These are phyloP conservation scores for Plagodis dolabraria DNA, from an alignment of 2,888 invertebrate genomes.

Conservation along the genomic window DNA sequence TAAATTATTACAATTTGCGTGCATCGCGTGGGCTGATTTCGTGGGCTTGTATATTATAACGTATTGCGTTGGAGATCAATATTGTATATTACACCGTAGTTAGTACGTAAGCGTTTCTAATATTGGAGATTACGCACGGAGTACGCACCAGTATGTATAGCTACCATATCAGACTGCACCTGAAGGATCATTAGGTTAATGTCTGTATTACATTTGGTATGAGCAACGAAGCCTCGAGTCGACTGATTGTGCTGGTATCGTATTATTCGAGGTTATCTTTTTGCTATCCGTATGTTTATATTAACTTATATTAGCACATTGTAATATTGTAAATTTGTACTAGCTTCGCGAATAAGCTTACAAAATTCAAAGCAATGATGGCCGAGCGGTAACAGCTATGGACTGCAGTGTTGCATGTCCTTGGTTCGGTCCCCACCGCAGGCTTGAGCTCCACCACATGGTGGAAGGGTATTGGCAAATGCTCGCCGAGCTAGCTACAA, in stretches of 20 bases:
- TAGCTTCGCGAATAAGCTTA: too few relatives aligned
- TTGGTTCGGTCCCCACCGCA: too few relatives aligned
- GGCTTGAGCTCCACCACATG: too few relatives aligned
- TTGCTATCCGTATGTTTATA: too few relatives aligned
- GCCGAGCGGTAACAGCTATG: too few relatives aligned
- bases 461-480: too few relatives aligned
- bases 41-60: conserved; percentile 54
- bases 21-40: conserved; percentile 52
- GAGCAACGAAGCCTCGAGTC: conserved; percentile 3
- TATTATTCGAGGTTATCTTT: too few relatives aligned
- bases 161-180: conserved; percentile 33
- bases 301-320: too few relatives aligned
- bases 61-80: conserved; percentile 43
- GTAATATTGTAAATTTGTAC: too few relatives aligned
- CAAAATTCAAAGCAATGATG: too few relatives aligned
- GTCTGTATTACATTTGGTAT: conserved; percentile 32
- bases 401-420: too few relatives aligned
- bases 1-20: conserved; percentile 57
- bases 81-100: not conserved
- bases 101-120: conserved; percentile 38
- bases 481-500: too few relatives aligned
- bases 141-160: conserved; percentile 38
- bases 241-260: not conserved
- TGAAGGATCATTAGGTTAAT: conserved; percentile 29
- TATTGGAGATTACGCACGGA: conserved; percentile 43